Conservation (phyloP, 2,113 vertebrate genomes). For the Sigmodon hispidus region DNA sequence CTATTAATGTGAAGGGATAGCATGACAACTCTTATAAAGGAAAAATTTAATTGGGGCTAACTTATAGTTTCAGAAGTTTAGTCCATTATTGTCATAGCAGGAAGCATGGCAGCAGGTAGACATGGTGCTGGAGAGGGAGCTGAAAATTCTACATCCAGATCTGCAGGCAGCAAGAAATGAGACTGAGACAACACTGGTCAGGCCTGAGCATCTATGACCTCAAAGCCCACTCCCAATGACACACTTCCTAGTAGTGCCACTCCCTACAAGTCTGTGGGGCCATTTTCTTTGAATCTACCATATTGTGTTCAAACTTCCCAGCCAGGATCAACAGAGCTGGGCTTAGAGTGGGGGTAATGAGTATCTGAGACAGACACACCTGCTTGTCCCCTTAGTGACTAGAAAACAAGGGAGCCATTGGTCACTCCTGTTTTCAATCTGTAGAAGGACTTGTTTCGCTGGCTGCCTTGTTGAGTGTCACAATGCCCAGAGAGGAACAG, state of each 20-base stretch:
- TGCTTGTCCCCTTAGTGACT: not conserved
- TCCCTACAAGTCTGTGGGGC: not conserved
- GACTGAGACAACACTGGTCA: not conserved
- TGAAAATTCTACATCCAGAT: not conserved
- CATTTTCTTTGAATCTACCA: not conserved
- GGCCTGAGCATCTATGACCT: not conserved
- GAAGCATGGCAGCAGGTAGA: not conserved
- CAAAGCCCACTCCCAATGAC: not conserved
- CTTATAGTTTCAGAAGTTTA: not conserved
- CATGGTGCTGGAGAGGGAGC: not conserved
- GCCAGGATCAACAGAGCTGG: not conserved
- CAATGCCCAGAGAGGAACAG: not conserved
- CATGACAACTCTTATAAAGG: not conserved
- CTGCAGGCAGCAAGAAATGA: not conserved
- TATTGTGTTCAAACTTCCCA: not conserved
- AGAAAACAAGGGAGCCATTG: not conserved
- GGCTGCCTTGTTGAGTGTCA: not conserved
- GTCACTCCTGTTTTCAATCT: slow-evolving; percentile 48
- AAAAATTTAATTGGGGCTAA: not conserved
- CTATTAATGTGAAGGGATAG: not conserved
- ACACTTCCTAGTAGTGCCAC: not conserved
- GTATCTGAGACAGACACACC: slow-evolving; percentile 45
- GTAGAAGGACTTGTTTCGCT: slow-evolving; percentile 20
- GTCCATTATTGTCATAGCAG: not conserved
- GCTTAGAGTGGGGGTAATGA: slow-evolving; percentile 26